Base-by-base conservation (phyloP, 2,888 invertebrate species). In the Calameuta pallipes region DNA sequence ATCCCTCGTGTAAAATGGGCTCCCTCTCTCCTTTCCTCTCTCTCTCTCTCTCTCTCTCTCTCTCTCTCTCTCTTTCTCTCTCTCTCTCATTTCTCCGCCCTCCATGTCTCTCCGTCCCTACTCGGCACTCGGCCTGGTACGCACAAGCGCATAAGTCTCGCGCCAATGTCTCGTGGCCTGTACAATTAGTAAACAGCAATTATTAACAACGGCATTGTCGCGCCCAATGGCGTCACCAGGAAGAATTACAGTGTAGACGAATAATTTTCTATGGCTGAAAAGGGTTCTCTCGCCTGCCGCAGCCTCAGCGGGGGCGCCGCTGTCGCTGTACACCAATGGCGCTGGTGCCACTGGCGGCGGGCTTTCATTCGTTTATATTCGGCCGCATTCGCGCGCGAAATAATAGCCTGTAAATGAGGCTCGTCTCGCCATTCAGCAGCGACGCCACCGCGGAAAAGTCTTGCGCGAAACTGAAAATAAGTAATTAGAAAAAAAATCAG, bases 161-260 rank as follows among this genome's bases (percentile, higher is more conserved):
- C 74, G 74, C 74, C 74, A 74, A 41, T 36, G 37, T 78, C 78
- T 76, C 69, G n/a, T 9, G 70, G 70, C 76, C 76, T 69, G 74
- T 80, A 82, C 79, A 78, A 82, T 82, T 85, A 80, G 81, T 81
- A 78, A 81, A 78, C 80, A 79, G 83, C 75, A 82, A 81, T 81
- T 85, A 84, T 85, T 80, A 79, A 75, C 80, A 79, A 74, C 77
- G 76, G 75, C 83, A 84, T 84, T 83, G 84, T 83, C 79, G 81
- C 33, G 75, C 78, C 6, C 33, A 76, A 77, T n/a, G 74, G 74
- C 74, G 74, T 33, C 35, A 15, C 74, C 74, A 74, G 74, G 75
- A 68, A 75, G 81, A 75, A 81, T 83, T 80, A 82, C 80, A 79
- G 79, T 77, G 37, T 70, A 35, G 56, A 36, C 37, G 76, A 73